These are phyloP conservation scores for Eristalis intricaria DNA, from an alignment of 2,888 invertebrate genomes.

Conservation along the genomic window DNA sequence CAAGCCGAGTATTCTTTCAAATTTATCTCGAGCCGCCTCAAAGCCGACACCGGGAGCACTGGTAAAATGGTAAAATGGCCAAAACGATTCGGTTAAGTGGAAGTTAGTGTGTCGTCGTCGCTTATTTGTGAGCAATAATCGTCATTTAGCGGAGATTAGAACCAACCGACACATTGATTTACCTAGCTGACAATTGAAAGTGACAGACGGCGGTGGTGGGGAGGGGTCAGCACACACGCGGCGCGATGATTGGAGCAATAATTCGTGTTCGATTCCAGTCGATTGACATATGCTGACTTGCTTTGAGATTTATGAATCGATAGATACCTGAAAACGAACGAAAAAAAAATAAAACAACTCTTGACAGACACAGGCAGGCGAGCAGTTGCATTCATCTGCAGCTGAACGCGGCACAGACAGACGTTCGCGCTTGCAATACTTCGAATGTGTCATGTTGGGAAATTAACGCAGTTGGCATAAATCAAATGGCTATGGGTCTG, in stretches of 20 bases:
- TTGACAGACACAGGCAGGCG: slow-evolving; percentile 34
- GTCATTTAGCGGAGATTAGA: slow-evolving; percentile 66
- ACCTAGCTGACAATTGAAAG: slow-evolving; percentile 56
- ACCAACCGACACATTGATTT: slow-evolving; percentile 61
- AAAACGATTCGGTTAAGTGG: slow-evolving; percentile 30
- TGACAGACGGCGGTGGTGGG: slow-evolving; percentile 34
- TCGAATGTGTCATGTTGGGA: slow-evolving; percentile 67
- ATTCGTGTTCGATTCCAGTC: slow-evolving; percentile 65
- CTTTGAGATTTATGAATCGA: slow-evolving; percentile 67
- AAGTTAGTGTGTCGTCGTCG: slow-evolving; percentile 19
- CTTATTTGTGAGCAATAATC: slow-evolving; percentile 68
- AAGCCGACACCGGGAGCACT: not conserved
- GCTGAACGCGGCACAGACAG: slow-evolving; percentile 9
- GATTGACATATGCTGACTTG: slow-evolving; percentile 60
- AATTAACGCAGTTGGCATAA: slow-evolving; percentile 69
- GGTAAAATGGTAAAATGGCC: slow-evolving; percentile 17
- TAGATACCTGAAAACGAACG: slow-evolving; percentile 26
- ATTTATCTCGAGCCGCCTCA: slow-evolving; percentile 52
- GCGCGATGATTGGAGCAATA: slow-evolving; percentile 55
- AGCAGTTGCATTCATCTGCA: slow-evolving; percentile 57
- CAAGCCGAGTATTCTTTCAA: slow-evolving; percentile 49
- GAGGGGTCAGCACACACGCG: not conserved
- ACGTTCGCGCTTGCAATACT: slow-evolving; percentile 41
- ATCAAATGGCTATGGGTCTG: slow-evolving; percentile 38
- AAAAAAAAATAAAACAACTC: not conserved